phyloP scores from a whole-genome alignment of 2,888 invertebrate species.

The Zele albiditarsus region DNA sequence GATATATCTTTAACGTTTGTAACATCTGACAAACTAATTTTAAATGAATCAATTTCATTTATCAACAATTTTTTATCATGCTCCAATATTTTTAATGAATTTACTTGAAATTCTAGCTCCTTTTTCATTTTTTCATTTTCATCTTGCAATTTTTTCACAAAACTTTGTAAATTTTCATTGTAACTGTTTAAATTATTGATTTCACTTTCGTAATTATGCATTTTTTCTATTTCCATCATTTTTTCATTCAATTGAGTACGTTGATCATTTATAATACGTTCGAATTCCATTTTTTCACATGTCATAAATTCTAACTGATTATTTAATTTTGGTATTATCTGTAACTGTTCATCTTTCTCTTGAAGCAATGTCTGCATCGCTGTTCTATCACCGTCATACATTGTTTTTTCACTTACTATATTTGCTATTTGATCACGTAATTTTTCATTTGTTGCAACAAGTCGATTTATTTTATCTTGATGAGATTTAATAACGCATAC shows the following conservation, averaged over 20 bases:
- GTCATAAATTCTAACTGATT: constrained; percentile 14
- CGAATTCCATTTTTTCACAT: constrained; percentile 28
- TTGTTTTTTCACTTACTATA: constrained; percentile 38
- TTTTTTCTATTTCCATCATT: constrained; percentile 36
- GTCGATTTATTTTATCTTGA: constrained; percentile 37
- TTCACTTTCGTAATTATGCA: constrained; percentile 38
- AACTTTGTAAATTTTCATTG: constrained; percentile 29
- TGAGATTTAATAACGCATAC: background rate
- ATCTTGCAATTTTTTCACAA: constrained; percentile 33
- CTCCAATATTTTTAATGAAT: background rate
- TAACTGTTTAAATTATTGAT: constrained; percentile 40
- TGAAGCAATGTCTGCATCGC: constrained; percentile 34
- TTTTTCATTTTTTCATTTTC: constrained; percentile 29
- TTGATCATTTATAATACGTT: constrained; percentile 33
- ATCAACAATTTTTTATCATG: background rate
- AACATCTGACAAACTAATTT: background rate
- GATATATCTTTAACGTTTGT: background rate
- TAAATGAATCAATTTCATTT: constrained; percentile 10
- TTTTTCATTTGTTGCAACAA: constrained; percentile 44
- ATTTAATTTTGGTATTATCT: constrained; percentile 29
- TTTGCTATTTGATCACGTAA: constrained; percentile 36
- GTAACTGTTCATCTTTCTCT: constrained; percentile 20
- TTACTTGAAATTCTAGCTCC: constrained; percentile 1
- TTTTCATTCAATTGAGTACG: constrained; percentile 39
- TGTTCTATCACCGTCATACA: constrained; percentile 34